Conservation (phyloP, 2,888 invertebrate species). For the Microplitis manilae region DNA sequence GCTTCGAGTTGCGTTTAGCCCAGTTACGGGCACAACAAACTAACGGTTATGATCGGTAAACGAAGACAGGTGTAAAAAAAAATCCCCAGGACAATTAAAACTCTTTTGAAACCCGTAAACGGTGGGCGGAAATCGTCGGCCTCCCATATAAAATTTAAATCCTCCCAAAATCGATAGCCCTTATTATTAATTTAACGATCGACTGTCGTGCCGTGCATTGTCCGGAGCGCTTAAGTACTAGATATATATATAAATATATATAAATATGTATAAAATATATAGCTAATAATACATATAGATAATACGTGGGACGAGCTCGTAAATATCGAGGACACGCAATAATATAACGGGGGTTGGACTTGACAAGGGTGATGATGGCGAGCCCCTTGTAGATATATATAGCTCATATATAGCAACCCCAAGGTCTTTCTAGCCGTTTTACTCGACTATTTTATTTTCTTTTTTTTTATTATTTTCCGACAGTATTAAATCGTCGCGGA, state of each 20-base stretch:
- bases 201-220: background rate
- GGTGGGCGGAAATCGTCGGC: background rate
- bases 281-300: background rate
- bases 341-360: conserved; percentile 29
- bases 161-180: background rate
- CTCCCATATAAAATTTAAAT: background rate
- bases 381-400: conserved; percentile 11
- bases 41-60: background rate
- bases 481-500: conserved; percentile 65
- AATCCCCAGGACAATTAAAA: background rate
- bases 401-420: conserved; percentile 32
- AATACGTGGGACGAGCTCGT: conserved; percentile 13
- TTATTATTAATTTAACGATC: conserved; percentile 1
- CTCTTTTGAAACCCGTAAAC: background rate
- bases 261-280: background rate
- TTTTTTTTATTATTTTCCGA: conserved; percentile 60
- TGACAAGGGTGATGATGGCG: conserved; percentile 14
- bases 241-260: background rate
- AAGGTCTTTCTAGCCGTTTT: conserved; percentile 32
- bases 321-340: conserved; percentile 26
- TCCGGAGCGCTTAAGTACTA: background rate
- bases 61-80: background rate
- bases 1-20: too few relatives aligned
- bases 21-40: background rate
- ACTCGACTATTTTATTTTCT: conserved; percentile 32